A percentile compares a stretch with the other conserved stretches of the same genome.
Evolutionary conservation across 2,113 vertebrate genomes (phyloP).

Genomic region (Callionymus lyra): DNA sequence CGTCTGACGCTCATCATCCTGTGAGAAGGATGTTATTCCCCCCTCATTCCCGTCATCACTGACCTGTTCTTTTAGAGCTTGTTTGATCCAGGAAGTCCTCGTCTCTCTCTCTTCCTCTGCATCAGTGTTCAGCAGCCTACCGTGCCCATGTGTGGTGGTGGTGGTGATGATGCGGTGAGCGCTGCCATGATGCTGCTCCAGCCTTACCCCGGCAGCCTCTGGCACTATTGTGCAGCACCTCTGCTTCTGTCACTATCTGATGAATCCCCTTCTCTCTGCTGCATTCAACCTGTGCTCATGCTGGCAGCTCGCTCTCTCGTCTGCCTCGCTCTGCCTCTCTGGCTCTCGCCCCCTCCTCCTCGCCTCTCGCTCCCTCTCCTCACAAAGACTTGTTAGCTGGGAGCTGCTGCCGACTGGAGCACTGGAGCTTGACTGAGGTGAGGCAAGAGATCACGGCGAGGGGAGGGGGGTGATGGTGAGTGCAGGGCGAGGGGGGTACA

Average conservation of each 20-base stretch:
- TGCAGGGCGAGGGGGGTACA: conserved; percentile 21
- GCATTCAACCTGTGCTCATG: conserved; percentile 23
- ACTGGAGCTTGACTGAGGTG: conserved; percentile 77
- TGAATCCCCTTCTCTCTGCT: conserved; percentile 18
- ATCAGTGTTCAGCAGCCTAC: conserved; percentile 73
- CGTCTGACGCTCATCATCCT: background rate
- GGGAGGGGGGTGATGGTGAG: conserved; percentile 7
- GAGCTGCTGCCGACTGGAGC: conserved; percentile 74
- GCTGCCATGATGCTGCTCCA: conserved; percentile 51
- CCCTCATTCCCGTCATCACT: conserved; percentile 7
- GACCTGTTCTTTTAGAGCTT: conserved; percentile 49
- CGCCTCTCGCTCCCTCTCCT: conserved; percentile 36
- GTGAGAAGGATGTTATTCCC: too few species aligned
- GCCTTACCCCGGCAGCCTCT: conserved; percentile 16
- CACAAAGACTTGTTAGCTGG: conserved; percentile 90
- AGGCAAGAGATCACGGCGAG: conserved; percentile 74
- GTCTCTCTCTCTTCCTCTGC: conserved; percentile 51
- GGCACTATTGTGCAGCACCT: conserved; percentile 36
- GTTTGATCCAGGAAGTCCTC: conserved; percentile 63
- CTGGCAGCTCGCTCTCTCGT: conserved; percentile 27
- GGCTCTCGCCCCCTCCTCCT: conserved; percentile 2
- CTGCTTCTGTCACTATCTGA: conserved; percentile 25
- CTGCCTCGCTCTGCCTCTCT: conserved; percentile 5
- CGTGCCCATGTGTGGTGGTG: conserved; percentile 52
- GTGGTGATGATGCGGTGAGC: conserved; percentile 50